Evolutionary conservation across 1,140 invertebrate species (phyloP), one percentile per base, ranked within the genome.

Genomic region (Ylistrum balloti): DNA sequence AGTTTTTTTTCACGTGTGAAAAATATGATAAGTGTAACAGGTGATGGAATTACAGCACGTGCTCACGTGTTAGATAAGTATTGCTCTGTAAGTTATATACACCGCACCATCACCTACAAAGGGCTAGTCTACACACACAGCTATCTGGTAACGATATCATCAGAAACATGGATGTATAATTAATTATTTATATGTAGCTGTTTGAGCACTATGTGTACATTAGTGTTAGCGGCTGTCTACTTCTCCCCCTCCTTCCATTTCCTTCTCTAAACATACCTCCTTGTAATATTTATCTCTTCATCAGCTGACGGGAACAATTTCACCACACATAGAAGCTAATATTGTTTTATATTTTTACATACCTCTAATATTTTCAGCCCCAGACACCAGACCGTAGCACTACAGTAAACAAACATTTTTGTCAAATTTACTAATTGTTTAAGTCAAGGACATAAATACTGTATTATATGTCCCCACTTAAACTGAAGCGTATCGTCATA

Each of bases 111-210:
- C 56, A 28, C 56, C 56, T n/a, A 74, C 56, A 74, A 74, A 74
- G 56, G 56, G 1, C 56, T 9, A 74, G 56, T 3, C 28, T 74
- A 74, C 56, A 74, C 22, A 3, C 56, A 74, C 28, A 9, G n/a
- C 22, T 74, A 74, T 74, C 56, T 17, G 56, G 56, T 74, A 74
- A 74, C 56, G 22, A 28, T 74, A 74, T 74, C 56, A 3, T 74
- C 22, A 74, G 56, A 74, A 74, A 74, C 56, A 74, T 74, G n/a
- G 11, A 48, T 74, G n/a, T 74, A 74, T 74, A 74, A 74, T 74
- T 74, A 74, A 74, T 74, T 74, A n/a, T 74, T 74, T 74, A 74
- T 74, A n/a, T 74, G 56, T 74, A 74, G 56, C 56, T 28, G 56
- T 74, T 74, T 9, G 56, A n/a, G 56, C 56, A 74, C 56, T 74